phyloP scores from a whole-genome alignment of 2,797 vertebrate species.

The Xyrichtys novacula region DNA sequence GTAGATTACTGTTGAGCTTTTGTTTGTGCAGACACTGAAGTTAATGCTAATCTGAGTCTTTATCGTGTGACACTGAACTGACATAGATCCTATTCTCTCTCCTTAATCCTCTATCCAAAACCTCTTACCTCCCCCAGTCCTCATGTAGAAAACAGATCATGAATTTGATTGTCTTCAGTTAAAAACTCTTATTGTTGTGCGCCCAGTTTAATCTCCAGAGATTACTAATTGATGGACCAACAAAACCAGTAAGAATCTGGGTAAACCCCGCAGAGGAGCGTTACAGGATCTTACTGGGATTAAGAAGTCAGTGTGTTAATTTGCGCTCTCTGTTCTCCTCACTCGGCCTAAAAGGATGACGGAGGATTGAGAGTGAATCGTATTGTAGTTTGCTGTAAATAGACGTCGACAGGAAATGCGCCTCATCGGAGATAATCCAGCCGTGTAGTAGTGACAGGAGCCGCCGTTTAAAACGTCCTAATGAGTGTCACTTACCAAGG shows the following conservation, averaged over 20 bases:
- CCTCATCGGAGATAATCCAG: background rate
- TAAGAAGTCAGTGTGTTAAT: constrained; percentile 70
- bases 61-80: constrained; percentile 31
- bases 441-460: constrained; percentile 14
- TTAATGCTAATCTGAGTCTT: constrained; percentile 38
- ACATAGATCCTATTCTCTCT: constrained; percentile 34
- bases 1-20: background rate
- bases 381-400: constrained; percentile 60
- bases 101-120: constrained; percentile 28
- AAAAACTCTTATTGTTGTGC: constrained; percentile 8
- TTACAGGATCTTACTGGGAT: constrained; percentile 60
- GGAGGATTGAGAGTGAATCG: constrained; percentile 43
- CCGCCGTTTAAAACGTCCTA: constrained; percentile 43
- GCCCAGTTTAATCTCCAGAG: constrained; percentile 22
- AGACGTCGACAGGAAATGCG: constrained; percentile 31
- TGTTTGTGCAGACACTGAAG: constrained; percentile 23
- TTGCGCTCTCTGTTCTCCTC: constrained; percentile 39
- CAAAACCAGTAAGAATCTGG: constrained; percentile 21
- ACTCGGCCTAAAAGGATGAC: constrained; percentile 45
- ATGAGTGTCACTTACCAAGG: constrained; percentile 14
- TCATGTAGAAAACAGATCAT: constrained; percentile 6
- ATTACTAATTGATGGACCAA: constrained; percentile 3
- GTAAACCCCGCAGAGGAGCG: constrained; percentile 46
- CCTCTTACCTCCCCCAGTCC: background rate
- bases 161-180: constrained; percentile 12